Evolutionary conservation across 2,888 invertebrate species (phyloP), one percentile per base, ranked within the genome.

Genomic region (Drosophila nr. perissopoda): DNA sequence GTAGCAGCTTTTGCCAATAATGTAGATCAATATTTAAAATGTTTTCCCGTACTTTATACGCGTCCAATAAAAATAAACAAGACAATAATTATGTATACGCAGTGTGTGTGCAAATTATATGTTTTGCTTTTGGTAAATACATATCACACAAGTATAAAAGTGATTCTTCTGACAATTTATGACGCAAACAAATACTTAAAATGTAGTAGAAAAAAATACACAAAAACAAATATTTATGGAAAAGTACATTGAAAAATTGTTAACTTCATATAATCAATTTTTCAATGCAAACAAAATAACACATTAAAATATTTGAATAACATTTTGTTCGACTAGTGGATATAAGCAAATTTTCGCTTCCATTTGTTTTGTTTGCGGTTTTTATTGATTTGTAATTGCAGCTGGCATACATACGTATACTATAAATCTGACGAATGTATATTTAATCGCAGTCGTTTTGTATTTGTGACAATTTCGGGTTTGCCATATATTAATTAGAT

Each of bases 401-500:
- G 1, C 27, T 33, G 13, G 31, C 31, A 31, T 2, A 31, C 46
- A 48, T 61, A 61, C 40, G 25, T 68, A 64, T 48, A 64, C 60
- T 34, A 54, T 33, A 56, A 40, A 49, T 72, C 62, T 65, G 16
- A 4, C 8, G 29, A 25, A 40, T 21, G 8, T 25, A 16, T 38
- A 51, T 18, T 65, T 65, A 46, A 59, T 27, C n/a, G 21, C 61
- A 54, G 58, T 70, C 79, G 53, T 61, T 57, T 77, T 68, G 79
- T 74, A 60, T 79, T 59, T 54, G 51, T 61, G 66, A 33, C 61
- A 58, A 34, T 64, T 80, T 52, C 11, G 58, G 25, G 27, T 49
- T 61, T 57, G 54, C 49, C 59, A 66, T 51, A 72, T 61, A 76
- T 76, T 76, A 76, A 81, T 79, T 80, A 80, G 38, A 57, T 18